A percentile compares a stretch with the other conserved stretches of the same genome.
phyloP scores from a whole-genome alignment of 1,140 invertebrate species.

The Apis florea region DNA sequence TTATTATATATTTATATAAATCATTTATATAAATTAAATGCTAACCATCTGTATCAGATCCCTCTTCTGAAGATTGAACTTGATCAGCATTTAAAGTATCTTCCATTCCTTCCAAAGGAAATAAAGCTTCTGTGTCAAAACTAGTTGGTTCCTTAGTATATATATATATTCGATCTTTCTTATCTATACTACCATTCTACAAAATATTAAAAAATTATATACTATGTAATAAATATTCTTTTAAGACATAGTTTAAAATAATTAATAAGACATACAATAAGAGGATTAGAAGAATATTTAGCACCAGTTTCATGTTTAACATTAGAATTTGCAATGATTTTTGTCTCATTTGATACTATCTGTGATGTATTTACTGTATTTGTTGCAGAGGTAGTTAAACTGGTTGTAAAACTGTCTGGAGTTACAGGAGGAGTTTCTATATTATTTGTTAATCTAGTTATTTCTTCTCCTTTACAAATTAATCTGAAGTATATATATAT shows the following conservation, averaged over 20 bases:
- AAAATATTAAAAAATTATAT: conserved; percentile 20
- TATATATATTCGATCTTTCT: conserved; percentile 51
- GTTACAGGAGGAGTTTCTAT: conserved; percentile 64
- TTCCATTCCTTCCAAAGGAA: conserved; percentile 81
- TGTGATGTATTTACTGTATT: conserved; percentile 52
- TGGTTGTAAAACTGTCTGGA: conserved; percentile 62
- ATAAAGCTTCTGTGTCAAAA: conserved; percentile 80
- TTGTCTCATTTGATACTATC: conserved; percentile 45
- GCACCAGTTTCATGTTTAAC: conserved; percentile 55
- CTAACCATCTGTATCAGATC: conserved; percentile 80
- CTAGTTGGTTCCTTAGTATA: conserved; percentile 65
- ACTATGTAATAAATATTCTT: neutral
- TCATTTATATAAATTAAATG: conserved; percentile 10
- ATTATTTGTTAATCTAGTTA: conserved; percentile 56
- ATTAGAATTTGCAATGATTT: conserved; percentile 47
- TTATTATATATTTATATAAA: neutral
- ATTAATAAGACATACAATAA: conserved; percentile 55
- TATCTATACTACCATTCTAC: conserved; percentile 68
- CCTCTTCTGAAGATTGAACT: conserved; percentile 75
- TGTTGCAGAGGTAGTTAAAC: conserved; percentile 60
- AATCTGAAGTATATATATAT: conserved; percentile 52
- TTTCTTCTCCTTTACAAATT: conserved; percentile 66
- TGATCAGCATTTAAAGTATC: conserved; percentile 68
- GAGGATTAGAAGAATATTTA: conserved; percentile 52
- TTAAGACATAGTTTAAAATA: neutral